These are phyloP conservation scores for Oxyruncus cristatus DNA, from an alignment of 2,113 vertebrate genomes.

Conservation along the genomic window DNA sequence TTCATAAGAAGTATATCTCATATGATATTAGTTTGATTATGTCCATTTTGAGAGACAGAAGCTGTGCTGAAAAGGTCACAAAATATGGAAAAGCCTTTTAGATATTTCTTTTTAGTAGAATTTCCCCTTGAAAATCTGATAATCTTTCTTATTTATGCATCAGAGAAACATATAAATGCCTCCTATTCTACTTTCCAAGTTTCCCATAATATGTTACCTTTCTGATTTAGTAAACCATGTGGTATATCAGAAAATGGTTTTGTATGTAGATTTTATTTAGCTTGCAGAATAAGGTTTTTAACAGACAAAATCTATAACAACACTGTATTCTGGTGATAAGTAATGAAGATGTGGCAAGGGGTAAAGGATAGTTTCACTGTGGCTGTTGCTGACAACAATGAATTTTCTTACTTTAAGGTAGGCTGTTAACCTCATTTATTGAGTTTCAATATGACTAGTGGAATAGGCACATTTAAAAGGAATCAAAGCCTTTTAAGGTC, in stretches of 20 bases:
- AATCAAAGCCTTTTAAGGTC: neutral
- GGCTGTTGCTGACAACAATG: neutral
- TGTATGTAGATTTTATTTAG: neutral
- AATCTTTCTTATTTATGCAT: neutral
- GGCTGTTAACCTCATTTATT: neutral
- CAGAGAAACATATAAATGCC: neutral
- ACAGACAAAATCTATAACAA: neutral
- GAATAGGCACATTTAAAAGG: neutral
- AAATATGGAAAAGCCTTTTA: neutral
- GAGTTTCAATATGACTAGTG: neutral
- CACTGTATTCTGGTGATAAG: neutral
- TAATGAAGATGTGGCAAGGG: neutral
- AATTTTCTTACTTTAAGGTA: neutral
- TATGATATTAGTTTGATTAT: neutral
- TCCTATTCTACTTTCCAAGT: neutral
- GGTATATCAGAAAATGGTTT: neutral
- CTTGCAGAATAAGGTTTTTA: neutral
- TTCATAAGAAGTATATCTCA: neutral
- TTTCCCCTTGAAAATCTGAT: neutral
- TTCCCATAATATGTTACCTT: neutral
- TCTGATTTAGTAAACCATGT: neutral
- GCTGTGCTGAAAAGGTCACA: neutral
- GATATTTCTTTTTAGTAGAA: neutral
- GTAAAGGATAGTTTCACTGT: neutral
- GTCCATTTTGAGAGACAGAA: neutral